phyloP scores from a whole-genome alignment of 1,140 invertebrate genomes.

The Macrobrachium nipponense region DNA sequence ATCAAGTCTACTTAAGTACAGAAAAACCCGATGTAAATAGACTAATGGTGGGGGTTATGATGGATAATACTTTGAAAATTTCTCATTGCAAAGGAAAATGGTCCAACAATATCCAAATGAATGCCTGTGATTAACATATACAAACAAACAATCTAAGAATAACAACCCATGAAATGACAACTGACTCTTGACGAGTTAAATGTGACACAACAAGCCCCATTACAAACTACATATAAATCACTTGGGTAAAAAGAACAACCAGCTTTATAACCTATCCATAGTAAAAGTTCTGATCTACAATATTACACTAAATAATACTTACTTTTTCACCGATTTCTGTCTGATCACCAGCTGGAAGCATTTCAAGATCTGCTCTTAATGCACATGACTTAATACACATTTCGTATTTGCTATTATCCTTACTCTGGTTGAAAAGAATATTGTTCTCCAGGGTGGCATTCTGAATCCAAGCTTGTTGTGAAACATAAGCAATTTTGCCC shows the following conservation, averaged over 20 bases:
- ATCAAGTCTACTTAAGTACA: no score
- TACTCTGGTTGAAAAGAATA: slow-evolving; percentile 74
- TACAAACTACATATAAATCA: no score
- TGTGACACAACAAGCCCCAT: no score
- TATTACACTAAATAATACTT: not conserved
- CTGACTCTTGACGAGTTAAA: not conserved
- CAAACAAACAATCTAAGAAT: not conserved
- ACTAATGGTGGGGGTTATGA: no score
- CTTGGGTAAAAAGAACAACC: no score
- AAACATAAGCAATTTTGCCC: slow-evolving; percentile 40
- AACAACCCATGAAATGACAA: not conserved
- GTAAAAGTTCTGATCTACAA: no score
- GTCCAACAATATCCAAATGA: not conserved
- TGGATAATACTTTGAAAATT: no score
- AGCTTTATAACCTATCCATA: no score
- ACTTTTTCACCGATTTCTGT: slow-evolving; percentile 93
- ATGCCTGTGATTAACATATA: not conserved
- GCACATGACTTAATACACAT: slow-evolving; percentile 87
- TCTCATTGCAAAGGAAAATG: no score
- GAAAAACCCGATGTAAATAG: no score
- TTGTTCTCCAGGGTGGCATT: slow-evolving; percentile 71
- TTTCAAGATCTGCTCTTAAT: slow-evolving; percentile 85
- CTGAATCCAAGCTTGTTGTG: slow-evolving; percentile 73
- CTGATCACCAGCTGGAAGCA: slow-evolving; percentile 87
- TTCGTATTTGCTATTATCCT: slow-evolving; percentile 80